A percentile compares a stretch with the other conserved stretches of the same genome.
These are phyloP conservation scores for Calameuta filiformis DNA, from an alignment of 2,888 invertebrate genomes.

Conservation along the genomic window DNA sequence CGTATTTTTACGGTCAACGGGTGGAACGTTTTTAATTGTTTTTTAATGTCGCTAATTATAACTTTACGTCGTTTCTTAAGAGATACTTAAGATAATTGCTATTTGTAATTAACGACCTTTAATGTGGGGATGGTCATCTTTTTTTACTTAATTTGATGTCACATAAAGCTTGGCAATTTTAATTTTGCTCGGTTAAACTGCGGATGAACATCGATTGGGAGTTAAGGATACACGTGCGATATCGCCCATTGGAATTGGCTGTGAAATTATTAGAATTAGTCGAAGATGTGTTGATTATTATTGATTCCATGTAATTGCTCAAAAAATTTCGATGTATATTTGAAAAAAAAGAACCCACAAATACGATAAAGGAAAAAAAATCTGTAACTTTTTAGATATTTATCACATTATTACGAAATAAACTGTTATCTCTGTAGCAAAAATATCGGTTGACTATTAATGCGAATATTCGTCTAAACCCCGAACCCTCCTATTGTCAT, in stretches of 20 bases:
- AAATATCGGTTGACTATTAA: background rate
- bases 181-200: background rate
- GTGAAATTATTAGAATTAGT: background rate
- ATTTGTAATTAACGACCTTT: background rate
- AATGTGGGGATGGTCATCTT: background rate
- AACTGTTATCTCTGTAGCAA: conserved; percentile 44
- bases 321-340: conserved; percentile 40
- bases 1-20: background rate
- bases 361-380: conserved; percentile 29
- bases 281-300: background rate
- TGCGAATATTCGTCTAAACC: background rate
- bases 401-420: conserved; percentile 50
- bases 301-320: conserved; percentile 34
- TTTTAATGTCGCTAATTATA: background rate
- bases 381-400: conserved; percentile 56
- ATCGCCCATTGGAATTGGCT: background rate
- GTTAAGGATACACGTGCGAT: background rate
- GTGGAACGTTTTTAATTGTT: background rate
- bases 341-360: conserved; percentile 14
- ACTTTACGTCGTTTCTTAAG: background rate
- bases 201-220: background rate
- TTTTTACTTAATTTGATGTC: background rate
- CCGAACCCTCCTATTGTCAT: background rate
- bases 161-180: background rate
- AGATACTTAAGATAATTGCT: background rate